A percentile compares a stretch with the other conserved stretches of the same genome.
These are phyloP conservation scores for Argyresthia goedartella DNA, from an alignment of 2,888 invertebrate genomes.

Conservation along the genomic window DNA sequence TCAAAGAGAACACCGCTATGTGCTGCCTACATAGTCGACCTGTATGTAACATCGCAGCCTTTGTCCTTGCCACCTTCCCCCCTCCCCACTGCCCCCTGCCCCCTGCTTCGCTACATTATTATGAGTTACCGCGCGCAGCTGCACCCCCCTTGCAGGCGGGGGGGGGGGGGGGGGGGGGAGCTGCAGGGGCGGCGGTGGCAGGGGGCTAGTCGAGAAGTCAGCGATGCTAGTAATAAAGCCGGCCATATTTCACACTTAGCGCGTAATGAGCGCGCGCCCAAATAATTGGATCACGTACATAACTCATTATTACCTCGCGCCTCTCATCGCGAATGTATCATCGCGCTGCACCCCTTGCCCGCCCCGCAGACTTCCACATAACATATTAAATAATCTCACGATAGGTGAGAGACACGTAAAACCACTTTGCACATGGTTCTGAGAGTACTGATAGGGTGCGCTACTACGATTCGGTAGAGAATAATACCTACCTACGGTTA, in stretches of 20 bases:
- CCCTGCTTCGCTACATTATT: slow-evolving; percentile 40
- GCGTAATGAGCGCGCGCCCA: slow-evolving; percentile 71
- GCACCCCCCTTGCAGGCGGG: slow-evolving; percentile 56
- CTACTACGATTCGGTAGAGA: no score
- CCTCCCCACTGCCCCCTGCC: neutral
- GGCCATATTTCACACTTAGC: slow-evolving; percentile 72
- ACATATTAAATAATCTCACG: no score
- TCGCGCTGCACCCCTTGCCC: slow-evolving; percentile 34
- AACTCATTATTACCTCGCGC: slow-evolving; percentile 72
- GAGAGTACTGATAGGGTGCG: no score
- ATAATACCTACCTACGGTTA: no score
- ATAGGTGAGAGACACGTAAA: no score
- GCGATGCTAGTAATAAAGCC: slow-evolving; percentile 67
- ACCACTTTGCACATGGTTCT: no score
- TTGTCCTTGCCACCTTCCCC: no score
- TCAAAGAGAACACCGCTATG: no score
- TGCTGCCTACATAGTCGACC: no score
- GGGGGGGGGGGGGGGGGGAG: slow-evolving; percentile 1
- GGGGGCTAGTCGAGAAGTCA: slow-evolving; percentile 25
- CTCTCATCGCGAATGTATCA: slow-evolving; percentile 66
- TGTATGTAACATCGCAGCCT: no score
- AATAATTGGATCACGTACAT: slow-evolving; percentile 74
- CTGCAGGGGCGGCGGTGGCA: slow-evolving; percentile 7
- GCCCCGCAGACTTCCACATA: no score
- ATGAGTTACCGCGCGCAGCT: slow-evolving; percentile 50